Percentiles rank a stretch among this genome's conserved stretches.
These are phyloP conservation scores for Euproctis similis DNA, from an alignment of 2,888 invertebrate genomes.

Conservation along the genomic window DNA sequence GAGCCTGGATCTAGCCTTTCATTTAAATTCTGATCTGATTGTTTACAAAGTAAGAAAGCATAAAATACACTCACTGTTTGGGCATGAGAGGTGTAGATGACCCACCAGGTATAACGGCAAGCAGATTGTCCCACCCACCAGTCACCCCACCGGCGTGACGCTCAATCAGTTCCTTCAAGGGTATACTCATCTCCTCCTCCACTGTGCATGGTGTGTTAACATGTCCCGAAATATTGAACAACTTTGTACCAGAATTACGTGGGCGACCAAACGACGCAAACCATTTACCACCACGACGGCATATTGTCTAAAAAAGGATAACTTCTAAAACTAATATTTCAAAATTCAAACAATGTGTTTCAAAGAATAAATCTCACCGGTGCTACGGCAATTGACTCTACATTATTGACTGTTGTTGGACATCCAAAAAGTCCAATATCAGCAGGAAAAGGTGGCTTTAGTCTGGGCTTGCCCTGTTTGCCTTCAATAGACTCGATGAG, in stretches of 20 bases:
- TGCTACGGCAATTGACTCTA: constrained; percentile 98
- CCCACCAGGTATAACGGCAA: constrained; percentile 98
- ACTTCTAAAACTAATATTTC: too few relatives aligned
- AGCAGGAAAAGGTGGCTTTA: constrained; percentile 99
- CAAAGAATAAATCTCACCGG: constrained; percentile 79
- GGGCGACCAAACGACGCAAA: constrained; percentile 97
- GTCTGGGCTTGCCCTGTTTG: constrained; percentile 97
- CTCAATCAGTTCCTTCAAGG: constrained; percentile 95
- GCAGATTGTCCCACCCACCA: constrained; percentile 99
- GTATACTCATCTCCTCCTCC: constrained; percentile 99
- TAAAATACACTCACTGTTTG: constrained; percentile 83
- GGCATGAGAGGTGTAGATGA: constrained; percentile 99
- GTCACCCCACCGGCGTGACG: constrained; percentile 96
- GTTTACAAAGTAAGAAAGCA: constrained; percentile 4
- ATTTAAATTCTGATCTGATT: too few relatives aligned
- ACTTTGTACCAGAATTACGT: constrained; percentile 97
- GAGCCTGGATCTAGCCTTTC: too few relatives aligned
- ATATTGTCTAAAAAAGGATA: constrained; percentile 81
- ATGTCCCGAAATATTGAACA: constrained; percentile 98
- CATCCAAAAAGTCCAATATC: constrained; percentile 99
- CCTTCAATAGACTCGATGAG: constrained; percentile 99
- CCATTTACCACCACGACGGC: constrained; percentile 96
- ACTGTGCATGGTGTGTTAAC: constrained; percentile 99
- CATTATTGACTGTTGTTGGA: constrained; percentile 99
- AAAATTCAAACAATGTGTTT: not conserved